Evolutionary conservation across 2,113 vertebrate species (phyloP).

Genomic region (Triplophysa dalaica): DNA sequence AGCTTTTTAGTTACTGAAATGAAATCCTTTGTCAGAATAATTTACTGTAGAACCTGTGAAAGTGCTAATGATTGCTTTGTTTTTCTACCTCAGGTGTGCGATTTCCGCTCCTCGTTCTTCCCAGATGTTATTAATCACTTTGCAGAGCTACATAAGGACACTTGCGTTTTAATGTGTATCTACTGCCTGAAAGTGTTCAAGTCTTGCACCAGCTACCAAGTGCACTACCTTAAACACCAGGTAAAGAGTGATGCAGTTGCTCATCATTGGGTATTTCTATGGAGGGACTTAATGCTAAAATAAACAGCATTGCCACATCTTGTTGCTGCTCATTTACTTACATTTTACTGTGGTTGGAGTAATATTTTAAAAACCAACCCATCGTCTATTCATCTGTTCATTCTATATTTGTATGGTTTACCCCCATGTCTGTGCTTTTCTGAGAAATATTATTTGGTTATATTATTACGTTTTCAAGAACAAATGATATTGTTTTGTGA

Average conservation of each 20-base stretch:
- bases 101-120: constrained; percentile 89
- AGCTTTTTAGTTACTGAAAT: neutral
- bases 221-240: constrained; percentile 89
- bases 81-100: constrained; percentile 79
- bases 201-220: constrained; percentile 82
- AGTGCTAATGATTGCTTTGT: neutral
- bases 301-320: no score
- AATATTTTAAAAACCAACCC: no score
- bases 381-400: no score
- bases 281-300: no score
- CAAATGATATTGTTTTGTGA: no score
- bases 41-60: neutral
- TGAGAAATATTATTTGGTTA: no score
- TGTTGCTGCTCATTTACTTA: no score
- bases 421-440: no score
- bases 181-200: constrained; percentile 90
- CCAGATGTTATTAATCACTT: constrained; percentile 86
- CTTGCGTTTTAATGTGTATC: constrained; percentile 82
- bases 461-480: no score
- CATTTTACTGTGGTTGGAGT: no score
- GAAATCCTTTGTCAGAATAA: neutral
- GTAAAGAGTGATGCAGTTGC: constrained; percentile 63
- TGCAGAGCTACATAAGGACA: constrained; percentile 79
- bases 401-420: no score
- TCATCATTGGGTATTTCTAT: neutral